A percentile compares a stretch with the other conserved stretches of the same genome.
These are phyloP conservation scores for Furcifer pardalis DNA, from an alignment of 2,797 vertebrate species.

Conservation along the genomic window DNA sequence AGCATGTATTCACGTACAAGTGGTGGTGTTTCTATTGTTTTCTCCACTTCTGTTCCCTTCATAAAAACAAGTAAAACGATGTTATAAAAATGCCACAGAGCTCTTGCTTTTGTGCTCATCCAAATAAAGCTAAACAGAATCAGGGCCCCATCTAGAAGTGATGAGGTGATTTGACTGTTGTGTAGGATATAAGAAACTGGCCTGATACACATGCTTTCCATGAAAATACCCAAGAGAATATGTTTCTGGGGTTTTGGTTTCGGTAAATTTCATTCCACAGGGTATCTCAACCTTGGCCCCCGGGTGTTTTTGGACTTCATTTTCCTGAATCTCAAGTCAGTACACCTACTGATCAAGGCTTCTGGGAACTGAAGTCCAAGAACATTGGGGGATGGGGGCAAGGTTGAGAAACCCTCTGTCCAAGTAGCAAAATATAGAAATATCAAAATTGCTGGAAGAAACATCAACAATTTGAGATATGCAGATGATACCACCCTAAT, in stretches of 20 bases:
- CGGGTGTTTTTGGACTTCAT: too few relatives aligned
- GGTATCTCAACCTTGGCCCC: too few relatives aligned
- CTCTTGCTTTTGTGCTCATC: background rate
- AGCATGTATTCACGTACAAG: too few relatives aligned
- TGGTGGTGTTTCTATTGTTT: background rate
- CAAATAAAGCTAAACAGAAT: background rate
- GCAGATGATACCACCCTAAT: too few relatives aligned
- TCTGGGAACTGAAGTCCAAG: too few relatives aligned
- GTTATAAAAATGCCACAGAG: background rate
- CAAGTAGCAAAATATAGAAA: background rate
- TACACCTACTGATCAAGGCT: too few relatives aligned
- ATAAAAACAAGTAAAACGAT: background rate
- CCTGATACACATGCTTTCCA: background rate
- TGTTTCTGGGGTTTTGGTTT: background rate
- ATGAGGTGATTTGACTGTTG: too few relatives aligned
- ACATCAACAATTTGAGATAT: too few relatives aligned
- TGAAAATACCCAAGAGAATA: background rate
- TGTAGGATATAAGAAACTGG: background rate
- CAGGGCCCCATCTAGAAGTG: background rate
- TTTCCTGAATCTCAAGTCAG: too few relatives aligned
- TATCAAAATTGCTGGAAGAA: too few relatives aligned
- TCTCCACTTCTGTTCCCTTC: background rate
- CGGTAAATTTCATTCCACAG: background rate
- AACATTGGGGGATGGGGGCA: too few relatives aligned
- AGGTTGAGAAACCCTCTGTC: too few relatives aligned